Evolutionary conservation across 2,797 vertebrate genomes (phyloP).

Genomic region (Sebastes minor): DNA sequence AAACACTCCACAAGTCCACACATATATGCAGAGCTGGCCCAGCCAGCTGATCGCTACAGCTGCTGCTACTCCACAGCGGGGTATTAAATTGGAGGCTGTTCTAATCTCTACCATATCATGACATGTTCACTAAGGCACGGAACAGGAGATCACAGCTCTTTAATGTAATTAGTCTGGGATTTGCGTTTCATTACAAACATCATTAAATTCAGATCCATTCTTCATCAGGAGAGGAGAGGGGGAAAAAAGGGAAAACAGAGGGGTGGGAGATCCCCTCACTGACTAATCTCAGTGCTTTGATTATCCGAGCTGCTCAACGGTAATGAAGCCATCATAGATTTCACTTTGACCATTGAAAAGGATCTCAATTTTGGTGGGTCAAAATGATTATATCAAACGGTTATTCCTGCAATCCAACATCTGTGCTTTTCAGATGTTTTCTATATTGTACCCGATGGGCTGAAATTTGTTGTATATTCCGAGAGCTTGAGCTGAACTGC

Average conservation of each 20-base stretch:
- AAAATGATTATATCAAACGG: not conserved
- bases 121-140: slow-evolving; percentile 67
- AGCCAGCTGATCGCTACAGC: slow-evolving; percentile 56
- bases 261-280: slow-evolving; percentile 18
- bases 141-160: slow-evolving; percentile 70
- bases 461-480: not conserved
- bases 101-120: slow-evolving; percentile 68
- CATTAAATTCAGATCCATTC: slow-evolving; percentile 69
- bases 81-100: slow-evolving; percentile 47
- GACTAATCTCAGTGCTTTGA: slow-evolving; percentile 48
- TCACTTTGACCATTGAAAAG: not conserved
- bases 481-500: not conserved
- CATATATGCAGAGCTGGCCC: slow-evolving; percentile 12
- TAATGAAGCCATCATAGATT: slow-evolving; percentile 15
- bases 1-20: slow-evolving; percentile 30
- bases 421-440: not conserved
- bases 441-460: not conserved
- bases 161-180: slow-evolving; percentile 72
- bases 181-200: slow-evolving; percentile 72
- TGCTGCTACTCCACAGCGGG: slow-evolving; percentile 45
- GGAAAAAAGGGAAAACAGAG: not conserved
- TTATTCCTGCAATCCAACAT: not conserved
- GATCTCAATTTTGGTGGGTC: not conserved
- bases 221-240: slow-evolving; percentile 32
- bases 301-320: slow-evolving; percentile 3